These are phyloP conservation scores for Lophochroa leadbeateri DNA, from an alignment of 2,113 vertebrate genomes.

Conservation along the genomic window DNA sequence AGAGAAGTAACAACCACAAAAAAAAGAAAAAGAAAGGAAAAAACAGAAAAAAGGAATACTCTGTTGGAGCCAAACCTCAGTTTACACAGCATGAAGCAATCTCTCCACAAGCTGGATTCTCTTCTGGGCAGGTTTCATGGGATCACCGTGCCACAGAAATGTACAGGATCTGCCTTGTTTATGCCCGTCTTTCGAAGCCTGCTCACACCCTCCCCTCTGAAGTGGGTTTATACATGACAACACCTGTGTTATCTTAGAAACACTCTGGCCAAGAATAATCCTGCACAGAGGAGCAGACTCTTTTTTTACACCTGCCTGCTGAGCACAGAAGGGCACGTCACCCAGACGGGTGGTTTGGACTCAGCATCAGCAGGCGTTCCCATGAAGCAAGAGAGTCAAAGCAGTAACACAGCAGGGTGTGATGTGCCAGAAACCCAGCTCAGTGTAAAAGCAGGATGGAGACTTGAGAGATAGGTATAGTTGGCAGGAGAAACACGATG, in stretches of 20 bases:
- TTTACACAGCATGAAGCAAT: not conserved
- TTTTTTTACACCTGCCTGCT: not conserved
- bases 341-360: accelerated
- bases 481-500: not conserved
- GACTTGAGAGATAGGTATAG: not conserved
- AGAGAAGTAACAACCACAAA: not conserved
- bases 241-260: slow-evolving; percentile 32
- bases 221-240: not conserved
- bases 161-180: not conserved
- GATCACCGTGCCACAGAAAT: not conserved
- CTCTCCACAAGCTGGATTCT: not conserved
- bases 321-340: not conserved
- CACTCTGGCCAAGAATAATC: slow-evolving; percentile 23
- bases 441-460: not conserved
- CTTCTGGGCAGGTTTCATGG: not conserved
- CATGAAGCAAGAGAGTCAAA: not conserved
- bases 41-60: not conserved
- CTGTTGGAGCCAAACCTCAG: not conserved
- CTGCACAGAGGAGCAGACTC: not conserved
- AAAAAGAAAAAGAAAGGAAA: not conserved
- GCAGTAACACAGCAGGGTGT: not conserved
- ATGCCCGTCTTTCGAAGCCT: not conserved
- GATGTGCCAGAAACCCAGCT: not conserved
- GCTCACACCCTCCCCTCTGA: not conserved
- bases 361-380: not conserved